Evolutionary conservation across 2,888 invertebrate species (phyloP), one percentile per base, ranked within the genome.

Genomic region (Dendrolimus houi): DNA sequence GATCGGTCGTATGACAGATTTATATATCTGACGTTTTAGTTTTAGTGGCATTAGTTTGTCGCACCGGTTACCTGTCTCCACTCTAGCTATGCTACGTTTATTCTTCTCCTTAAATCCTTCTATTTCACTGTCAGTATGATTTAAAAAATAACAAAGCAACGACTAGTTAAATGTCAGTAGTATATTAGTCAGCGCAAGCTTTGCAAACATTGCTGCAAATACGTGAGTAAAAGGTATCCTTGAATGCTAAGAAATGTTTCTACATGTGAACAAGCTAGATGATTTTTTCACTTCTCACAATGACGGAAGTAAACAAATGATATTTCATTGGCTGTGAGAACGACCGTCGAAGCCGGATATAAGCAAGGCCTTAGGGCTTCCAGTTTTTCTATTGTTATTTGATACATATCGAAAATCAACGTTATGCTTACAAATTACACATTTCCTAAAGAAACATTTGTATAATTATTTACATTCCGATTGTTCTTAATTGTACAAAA

Each of bases 321-420:
- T 47, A 47, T 79, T 72, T 81, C 81, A 77, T 80, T 77, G 70
- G 64, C 69, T 80, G 83, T 84, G 83, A 83, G 87, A 87, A 85
- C 80, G 85, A 80, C 85, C 85, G 66, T 64, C 77, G 77, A 75
- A 84, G 79, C 83, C 88, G 89, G 89, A 89, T 79, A 69, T 71
- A 64, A 62, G 68, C 79, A 83, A 84, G 86, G 87, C 72, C 82
- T 82, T 74, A 77, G 72, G 73, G 72, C 73, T 70, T 68, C 47
- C 47, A 47, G 47, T 47, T 47, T 47, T 47, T 47, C 47, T 47
- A 47, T 47, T 47, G 47, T 47, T 47, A 10, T 8, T 47, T 47
- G 47, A 47, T 47, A 47, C 9, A 47, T 47, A 47, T 47, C 47
- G 47, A 47, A 10, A 47, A 47, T 47, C 9, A 47, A 9, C 9